phyloP scores from a whole-genome alignment of 2,888 invertebrate species.

The Scaptomyza polygonia region DNA sequence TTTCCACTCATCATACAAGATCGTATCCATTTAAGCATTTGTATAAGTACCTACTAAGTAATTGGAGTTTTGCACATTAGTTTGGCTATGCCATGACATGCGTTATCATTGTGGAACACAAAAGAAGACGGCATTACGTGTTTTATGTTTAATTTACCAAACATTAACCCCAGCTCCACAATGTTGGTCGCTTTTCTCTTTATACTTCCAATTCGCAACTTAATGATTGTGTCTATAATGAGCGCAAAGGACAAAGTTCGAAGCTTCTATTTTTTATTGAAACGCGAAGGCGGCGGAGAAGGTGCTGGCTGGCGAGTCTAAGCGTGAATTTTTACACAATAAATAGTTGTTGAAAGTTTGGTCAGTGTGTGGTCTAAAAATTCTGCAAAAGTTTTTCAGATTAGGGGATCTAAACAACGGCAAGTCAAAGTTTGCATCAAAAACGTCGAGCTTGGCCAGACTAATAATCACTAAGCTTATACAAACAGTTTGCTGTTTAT shows the following conservation, averaged over 20 bases:
- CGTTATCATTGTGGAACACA: neutral
- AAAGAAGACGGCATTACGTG: neutral
- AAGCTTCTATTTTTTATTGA: slow-evolving; percentile 23
- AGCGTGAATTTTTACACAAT: slow-evolving; percentile 76
- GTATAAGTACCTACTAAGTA: neutral
- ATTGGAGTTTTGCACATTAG: neutral
- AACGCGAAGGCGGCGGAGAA: neutral
- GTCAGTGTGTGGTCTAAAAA: slow-evolving; percentile 24
- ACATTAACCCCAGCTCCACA: slow-evolving; percentile 31
- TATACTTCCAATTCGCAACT: slow-evolving; percentile 68
- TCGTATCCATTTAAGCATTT: neutral
- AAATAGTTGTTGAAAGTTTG: slow-evolving; percentile 57
- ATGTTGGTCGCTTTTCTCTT: slow-evolving; percentile 20
- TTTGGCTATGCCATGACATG: neutral
- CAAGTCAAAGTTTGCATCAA: slow-evolving; percentile 16
- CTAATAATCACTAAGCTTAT: neutral
- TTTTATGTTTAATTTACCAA: slow-evolving; percentile 57
- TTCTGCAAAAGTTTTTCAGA: slow-evolving; percentile 21
- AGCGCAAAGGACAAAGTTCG: slow-evolving; percentile 70
- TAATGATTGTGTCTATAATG: slow-evolving; percentile 65
- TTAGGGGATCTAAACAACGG: slow-evolving; percentile 2
- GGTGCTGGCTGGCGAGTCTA: slow-evolving; percentile 26
- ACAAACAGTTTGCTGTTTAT: neutral
- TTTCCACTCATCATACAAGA: too few relatives aligned
- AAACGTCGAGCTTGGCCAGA: neutral